These are phyloP conservation scores for Lacanobia oleracea DNA, from an alignment of 2,888 invertebrate genomes.

Conservation along the genomic window DNA sequence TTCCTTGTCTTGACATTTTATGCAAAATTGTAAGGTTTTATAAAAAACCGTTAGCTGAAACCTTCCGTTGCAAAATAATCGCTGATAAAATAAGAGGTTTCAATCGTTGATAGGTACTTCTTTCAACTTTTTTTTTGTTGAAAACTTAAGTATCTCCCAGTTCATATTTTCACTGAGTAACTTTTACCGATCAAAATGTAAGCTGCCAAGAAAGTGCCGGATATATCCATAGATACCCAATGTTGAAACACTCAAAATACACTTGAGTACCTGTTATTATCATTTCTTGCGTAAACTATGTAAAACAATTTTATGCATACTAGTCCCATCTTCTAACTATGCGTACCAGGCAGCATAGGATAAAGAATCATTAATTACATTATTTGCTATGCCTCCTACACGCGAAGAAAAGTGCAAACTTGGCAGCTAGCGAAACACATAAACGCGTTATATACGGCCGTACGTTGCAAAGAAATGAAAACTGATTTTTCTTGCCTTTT, in stretches of 20 bases:
- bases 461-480: conserved; percentile 48
- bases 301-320: not conserved
- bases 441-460: conserved; percentile 37
- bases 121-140: too few species aligned
- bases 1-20: too few species aligned
- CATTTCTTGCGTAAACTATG: not conserved
- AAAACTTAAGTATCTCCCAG: too few species aligned
- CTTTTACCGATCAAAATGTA: not conserved
- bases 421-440: conserved; percentile 54
- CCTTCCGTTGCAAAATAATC: too few species aligned
- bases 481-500: conserved; percentile 8
- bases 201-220: not conserved
- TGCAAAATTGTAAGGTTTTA: not conserved
- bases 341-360: not conserved
- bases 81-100: not conserved
- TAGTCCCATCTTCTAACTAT: not conserved
- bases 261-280: not conserved
- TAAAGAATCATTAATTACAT: conserved; percentile 53
- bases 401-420: conserved; percentile 44
- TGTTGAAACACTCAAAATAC: not conserved
- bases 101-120: too few species aligned
- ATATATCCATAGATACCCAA: too few species aligned
- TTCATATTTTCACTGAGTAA: too few species aligned
- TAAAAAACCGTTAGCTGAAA: too few species aligned
- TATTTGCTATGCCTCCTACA: conserved; percentile 52